Conservation (phyloP, 2,113 vertebrate species). For the Rousettus leschenaultii region DNA sequence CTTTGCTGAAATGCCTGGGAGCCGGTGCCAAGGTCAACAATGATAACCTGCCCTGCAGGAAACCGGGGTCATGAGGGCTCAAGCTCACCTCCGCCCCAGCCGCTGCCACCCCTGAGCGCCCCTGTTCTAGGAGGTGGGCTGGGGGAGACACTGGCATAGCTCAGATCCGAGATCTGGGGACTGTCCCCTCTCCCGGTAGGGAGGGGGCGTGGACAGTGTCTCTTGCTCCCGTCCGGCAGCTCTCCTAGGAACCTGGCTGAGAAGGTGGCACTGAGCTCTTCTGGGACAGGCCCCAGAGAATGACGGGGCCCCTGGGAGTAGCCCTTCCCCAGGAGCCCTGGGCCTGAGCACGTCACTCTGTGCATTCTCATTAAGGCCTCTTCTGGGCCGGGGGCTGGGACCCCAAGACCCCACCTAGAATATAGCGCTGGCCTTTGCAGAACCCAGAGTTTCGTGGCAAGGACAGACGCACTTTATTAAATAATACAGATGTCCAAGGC, state of each 20-base stretch:
- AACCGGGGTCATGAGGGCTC: background rate
- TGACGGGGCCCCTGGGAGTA: accelerated
- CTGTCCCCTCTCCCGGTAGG: background rate
- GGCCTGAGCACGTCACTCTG: accelerated
- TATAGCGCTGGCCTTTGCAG: background rate
- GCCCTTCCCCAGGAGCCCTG: background rate
- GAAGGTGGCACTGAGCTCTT: background rate
- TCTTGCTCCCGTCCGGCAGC: background rate
- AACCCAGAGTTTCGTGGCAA: background rate
- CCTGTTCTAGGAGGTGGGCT: background rate
- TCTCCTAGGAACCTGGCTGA: background rate
- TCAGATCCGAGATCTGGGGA: background rate
- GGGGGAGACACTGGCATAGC: background rate
- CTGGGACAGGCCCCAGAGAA: background rate
- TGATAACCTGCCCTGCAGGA: background rate
- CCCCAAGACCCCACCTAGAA: no score
- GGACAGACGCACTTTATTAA: background rate
- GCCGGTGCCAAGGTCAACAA: background rate
- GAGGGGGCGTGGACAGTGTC: background rate
- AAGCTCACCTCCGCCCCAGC: background rate
- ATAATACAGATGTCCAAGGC: background rate
- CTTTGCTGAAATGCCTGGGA: background rate
- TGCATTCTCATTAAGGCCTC: background rate
- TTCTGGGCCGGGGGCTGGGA: background rate
- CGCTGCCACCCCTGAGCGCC: background rate